Percentiles rank a stretch among this genome's conserved stretches.
Evolutionary conservation across 2,797 vertebrate species (phyloP).

Genomic region (Carapus acus): DNA sequence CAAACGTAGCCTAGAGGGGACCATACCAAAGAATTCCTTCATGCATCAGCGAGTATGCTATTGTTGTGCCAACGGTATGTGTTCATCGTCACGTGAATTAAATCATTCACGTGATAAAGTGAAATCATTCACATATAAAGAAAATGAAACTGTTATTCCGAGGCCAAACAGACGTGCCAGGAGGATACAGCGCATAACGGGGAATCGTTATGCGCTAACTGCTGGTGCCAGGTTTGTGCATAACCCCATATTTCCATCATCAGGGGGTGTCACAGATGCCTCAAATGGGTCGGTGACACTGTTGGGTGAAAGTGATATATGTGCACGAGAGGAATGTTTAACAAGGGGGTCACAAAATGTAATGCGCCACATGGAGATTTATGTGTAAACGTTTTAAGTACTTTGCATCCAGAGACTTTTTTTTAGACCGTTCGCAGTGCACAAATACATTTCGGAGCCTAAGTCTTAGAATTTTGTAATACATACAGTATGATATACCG

Average conservation of each 20-base stretch:
- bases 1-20: background rate
- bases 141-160: slow-evolving; percentile 1
- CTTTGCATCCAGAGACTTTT: background rate
- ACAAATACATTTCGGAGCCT: no score
- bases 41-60: background rate
- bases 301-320: background rate
- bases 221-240: slow-evolving; percentile 9
- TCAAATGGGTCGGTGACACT: slow-evolving; percentile 9
- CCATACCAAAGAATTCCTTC: background rate
- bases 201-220: no score
- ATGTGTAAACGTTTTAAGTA: background rate
- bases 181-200: no score
- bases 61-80: background rate
- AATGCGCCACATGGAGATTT: background rate
- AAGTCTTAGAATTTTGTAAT: no score
- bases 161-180: background rate
- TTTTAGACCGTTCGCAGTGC: background rate
- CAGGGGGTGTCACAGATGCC: slow-evolving; percentile 20
- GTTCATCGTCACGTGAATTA: slow-evolving; percentile 9
- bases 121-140: no score
- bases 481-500: background rate
- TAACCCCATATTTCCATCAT: slow-evolving; percentile 14
- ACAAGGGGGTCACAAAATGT: no score
- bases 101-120: no score
- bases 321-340: no score